Percentiles rank a stretch among this genome's conserved stretches.
Evolutionary conservation across 1,140 invertebrate genomes (phyloP).

Genomic region (Zaprionus ghesquierei): DNA sequence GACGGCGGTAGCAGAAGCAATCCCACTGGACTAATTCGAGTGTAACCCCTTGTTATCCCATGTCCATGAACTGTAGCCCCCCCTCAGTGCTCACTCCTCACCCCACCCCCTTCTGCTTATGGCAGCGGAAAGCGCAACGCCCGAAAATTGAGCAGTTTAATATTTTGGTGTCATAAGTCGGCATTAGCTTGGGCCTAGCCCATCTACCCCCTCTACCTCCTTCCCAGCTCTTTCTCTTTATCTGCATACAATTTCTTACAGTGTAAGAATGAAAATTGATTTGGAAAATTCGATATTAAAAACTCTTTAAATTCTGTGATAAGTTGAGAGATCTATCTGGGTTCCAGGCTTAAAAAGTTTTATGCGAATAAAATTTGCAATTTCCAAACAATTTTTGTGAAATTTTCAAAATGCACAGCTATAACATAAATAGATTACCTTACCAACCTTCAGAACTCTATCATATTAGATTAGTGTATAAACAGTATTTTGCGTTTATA

Average conservation of each 20-base stretch:
- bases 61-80: not conserved
- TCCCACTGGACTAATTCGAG: slow-evolving; percentile 76
- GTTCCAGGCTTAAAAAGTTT: not conserved
- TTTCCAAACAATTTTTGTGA: not conserved
- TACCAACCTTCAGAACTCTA: not conserved
- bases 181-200: slow-evolving; percentile 43
- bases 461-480: not conserved
- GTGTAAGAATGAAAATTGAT: slow-evolving; percentile 19
- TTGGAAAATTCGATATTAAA: not conserved
- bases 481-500: not conserved
- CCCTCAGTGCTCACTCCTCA: not conserved
- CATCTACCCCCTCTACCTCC: not conserved
- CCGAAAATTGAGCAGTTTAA: slow-evolving; percentile 80
- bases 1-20: not conserved
- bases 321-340: not conserved
- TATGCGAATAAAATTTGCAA: not conserved
- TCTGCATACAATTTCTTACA: not conserved
- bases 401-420: not conserved
- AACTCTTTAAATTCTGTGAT: not conserved
- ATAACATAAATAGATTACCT: not conserved
- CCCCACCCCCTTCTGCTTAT: slow-evolving; percentile 1
- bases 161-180: slow-evolving; percentile 82
- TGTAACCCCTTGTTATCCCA: slow-evolving; percentile 73
- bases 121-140: slow-evolving; percentile 48
- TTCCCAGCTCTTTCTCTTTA: not conserved